These are phyloP conservation scores for Peucedramus taeniatus DNA, from an alignment of 2,113 vertebrate genomes.

Conservation along the genomic window DNA sequence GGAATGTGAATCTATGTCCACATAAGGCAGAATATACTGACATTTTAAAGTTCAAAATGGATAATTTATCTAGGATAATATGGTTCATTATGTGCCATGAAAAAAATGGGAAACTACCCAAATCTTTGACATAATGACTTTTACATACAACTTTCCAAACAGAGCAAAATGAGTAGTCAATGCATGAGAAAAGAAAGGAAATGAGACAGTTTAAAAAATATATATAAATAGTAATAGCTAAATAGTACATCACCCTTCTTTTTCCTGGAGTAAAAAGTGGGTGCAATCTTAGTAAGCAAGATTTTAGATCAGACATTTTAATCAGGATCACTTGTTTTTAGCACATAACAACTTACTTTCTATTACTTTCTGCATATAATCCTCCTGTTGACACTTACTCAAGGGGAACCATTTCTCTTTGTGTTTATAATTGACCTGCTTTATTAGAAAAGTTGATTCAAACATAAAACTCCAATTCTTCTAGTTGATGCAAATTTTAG, in stretches of 20 bases:
- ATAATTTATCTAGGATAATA: background rate
- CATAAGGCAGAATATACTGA: background rate
- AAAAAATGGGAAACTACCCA: background rate
- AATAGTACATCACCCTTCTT: background rate
- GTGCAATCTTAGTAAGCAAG: background rate
- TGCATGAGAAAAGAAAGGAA: background rate
- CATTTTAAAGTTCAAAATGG: background rate
- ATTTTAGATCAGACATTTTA: background rate
- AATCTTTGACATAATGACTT: background rate
- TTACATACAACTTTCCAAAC: background rate
- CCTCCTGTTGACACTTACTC: background rate
- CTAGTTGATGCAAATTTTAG: slow-evolving; percentile 11
- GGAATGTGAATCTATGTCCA: background rate
- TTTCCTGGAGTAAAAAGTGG: background rate
- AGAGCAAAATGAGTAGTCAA: background rate
- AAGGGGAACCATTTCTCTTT: background rate
- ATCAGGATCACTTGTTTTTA: background rate
- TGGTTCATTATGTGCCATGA: background rate
- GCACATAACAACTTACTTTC: background rate
- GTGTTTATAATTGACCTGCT: background rate
- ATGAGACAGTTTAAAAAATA: background rate
- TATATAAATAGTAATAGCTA: background rate
- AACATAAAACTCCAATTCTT: background rate
- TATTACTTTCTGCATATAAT: background rate
- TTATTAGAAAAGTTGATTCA: slow-evolving; percentile 26